These are phyloP conservation scores for Daubentonia madagascariensis DNA, from an alignment of 2,113 vertebrate species.

Conservation along the genomic window DNA sequence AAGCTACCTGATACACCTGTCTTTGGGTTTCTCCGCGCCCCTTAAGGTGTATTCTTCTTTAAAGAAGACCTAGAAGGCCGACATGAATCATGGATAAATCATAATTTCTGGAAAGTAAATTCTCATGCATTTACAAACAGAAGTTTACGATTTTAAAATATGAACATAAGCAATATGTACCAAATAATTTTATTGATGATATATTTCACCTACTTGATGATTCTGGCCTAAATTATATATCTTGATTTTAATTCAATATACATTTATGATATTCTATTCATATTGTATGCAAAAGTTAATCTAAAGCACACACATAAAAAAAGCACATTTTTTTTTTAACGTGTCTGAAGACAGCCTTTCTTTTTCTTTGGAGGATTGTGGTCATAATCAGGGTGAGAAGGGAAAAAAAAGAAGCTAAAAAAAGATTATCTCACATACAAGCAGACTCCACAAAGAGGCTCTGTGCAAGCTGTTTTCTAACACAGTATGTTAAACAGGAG, in stretches of 20 bases:
- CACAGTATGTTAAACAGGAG: neutral
- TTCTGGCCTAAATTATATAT: neutral
- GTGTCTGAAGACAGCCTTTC: neutral
- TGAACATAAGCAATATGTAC: neutral
- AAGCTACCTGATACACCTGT: neutral
- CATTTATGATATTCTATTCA: neutral
- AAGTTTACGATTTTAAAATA: neutral
- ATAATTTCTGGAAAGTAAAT: neutral
- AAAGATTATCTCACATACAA: neutral
- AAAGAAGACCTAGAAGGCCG: neutral
- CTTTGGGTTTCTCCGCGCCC: neutral
- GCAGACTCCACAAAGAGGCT: neutral
- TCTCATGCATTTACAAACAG: neutral
- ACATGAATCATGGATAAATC: neutral
- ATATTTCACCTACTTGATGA: neutral
- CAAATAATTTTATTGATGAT: neutral
- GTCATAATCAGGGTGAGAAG: neutral
- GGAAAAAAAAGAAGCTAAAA: neutral
- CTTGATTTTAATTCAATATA: neutral
- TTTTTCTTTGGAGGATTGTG: conserved; percentile 32
- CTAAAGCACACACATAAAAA: neutral
- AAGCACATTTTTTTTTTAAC: neutral
- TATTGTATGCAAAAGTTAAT: neutral
- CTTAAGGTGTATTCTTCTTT: neutral
- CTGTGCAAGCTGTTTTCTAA: neutral